Conservation (phyloP, 1,140 invertebrate species). For the Sinella curviseta region DNA sequence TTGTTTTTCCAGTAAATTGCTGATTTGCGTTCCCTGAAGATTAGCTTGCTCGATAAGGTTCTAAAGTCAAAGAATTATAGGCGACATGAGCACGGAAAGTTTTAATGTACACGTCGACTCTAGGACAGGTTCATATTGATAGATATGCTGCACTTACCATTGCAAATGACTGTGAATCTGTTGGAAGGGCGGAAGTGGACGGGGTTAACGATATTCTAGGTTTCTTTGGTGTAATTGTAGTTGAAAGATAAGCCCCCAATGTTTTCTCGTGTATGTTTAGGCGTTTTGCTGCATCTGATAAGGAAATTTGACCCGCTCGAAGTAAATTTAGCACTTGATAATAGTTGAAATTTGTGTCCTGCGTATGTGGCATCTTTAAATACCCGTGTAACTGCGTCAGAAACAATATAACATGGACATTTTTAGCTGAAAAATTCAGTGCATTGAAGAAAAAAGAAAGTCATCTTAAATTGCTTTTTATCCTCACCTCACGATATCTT, state of each 20-base stretch:
- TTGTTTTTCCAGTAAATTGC: slow-evolving; percentile 40
- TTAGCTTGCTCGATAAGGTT: slow-evolving; percentile 40
- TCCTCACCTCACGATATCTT: slow-evolving; percentile 48
- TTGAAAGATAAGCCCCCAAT: slow-evolving; percentile 45
- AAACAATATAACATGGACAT: slow-evolving; percentile 6
- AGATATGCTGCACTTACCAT: too few species aligned
- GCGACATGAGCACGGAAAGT: too few species aligned
- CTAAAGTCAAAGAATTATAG: slow-evolving; percentile 16
- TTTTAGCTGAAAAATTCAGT: background rate
- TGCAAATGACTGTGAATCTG: slow-evolving; percentile 43
- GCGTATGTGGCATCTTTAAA: slow-evolving; percentile 49
- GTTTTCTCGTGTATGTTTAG: slow-evolving; percentile 49
- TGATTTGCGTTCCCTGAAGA: slow-evolving; percentile 42
- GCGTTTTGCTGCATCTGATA: slow-evolving; percentile 37
- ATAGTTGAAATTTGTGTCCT: slow-evolving; percentile 48
- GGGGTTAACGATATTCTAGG: slow-evolving; percentile 42
- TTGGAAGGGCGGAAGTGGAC: slow-evolving; percentile 39
- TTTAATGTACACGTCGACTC: too few species aligned
- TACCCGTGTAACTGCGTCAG: slow-evolving; percentile 45
- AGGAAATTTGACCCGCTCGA: slow-evolving; percentile 48
- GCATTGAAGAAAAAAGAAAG: background rate
- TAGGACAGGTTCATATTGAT: too few species aligned
- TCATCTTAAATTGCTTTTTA: background rate
- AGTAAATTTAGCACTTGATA: slow-evolving; percentile 49
- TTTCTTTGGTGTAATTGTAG: slow-evolving; percentile 49